A percentile compares a stretch with the other conserved stretches of the same genome.
Conservation (phyloP, 2,113 vertebrate genomes). For the Notechis scutatus region DNA sequence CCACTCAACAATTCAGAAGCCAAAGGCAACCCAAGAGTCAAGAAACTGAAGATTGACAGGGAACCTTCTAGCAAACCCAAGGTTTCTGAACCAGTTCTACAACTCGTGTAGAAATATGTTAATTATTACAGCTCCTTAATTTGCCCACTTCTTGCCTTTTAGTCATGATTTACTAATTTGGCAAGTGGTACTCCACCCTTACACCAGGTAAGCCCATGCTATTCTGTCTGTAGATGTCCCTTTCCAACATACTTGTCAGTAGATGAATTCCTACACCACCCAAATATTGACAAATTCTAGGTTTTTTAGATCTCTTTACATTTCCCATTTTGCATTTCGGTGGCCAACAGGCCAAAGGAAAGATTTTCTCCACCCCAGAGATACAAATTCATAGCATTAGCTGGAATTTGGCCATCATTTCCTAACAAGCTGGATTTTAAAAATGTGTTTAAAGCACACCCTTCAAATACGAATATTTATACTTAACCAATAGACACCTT, state of each 20-base stretch:
- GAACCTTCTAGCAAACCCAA: background rate
- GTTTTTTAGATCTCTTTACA: background rate
- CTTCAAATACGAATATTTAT: background rate
- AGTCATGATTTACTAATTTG: background rate
- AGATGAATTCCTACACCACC: too few relatives aligned
- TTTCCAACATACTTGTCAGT: background rate
- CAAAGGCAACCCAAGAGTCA: background rate
- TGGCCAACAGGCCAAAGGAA: background rate
- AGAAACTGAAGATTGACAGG: background rate
- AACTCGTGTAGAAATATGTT: too few relatives aligned
- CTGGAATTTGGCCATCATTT: background rate
- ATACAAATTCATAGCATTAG: background rate
- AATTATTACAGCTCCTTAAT: background rate
- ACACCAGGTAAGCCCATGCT: background rate
- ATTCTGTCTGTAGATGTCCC: background rate
- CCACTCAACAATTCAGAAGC: background rate
- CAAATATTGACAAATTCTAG: background rate
- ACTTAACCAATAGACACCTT: background rate
- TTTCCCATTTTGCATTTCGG: background rate
- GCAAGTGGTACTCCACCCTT: background rate
- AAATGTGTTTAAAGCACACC: background rate
- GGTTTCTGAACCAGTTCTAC: background rate
- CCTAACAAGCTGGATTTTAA: background rate
- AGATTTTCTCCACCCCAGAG: fast-evolving
- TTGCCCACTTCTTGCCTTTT: background rate